Conservation (phyloP, 2,797 vertebrate species). For the Urocyon cinereoargenteus region DNA sequence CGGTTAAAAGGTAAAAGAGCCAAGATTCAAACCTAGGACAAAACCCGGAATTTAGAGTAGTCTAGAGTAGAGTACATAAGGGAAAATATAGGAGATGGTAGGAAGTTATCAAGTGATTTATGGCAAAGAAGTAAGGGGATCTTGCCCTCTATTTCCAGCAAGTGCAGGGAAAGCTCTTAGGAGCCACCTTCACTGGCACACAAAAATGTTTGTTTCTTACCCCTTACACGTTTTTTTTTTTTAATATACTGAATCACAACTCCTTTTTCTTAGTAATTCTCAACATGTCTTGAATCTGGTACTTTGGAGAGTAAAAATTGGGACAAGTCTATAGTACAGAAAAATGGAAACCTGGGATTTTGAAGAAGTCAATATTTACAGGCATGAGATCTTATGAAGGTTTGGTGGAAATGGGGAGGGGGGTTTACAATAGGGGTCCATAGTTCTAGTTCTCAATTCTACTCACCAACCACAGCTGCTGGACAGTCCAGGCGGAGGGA, state of each 20-base stretch:
- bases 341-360: conserved; percentile 40
- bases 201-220: conserved; percentile 40
- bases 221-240: not conserved
- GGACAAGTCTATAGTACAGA: not conserved
- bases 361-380: conserved; percentile 36
- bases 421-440: not conserved
- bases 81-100: not conserved
- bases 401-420: not conserved
- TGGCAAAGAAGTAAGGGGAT: conserved; percentile 4
- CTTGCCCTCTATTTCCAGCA: not conserved
- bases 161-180: conserved; percentile 14
- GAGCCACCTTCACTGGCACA: conserved; percentile 35
- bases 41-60: not conserved
- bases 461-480: conserved; percentile 91
- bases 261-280: conserved; percentile 53
- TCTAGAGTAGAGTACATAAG: not conserved
- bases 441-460: not conserved
- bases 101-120: not conserved
- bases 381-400: not conserved
- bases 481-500: conserved; percentile 87
- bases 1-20: conserved; percentile 29
- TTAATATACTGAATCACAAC: not conserved
- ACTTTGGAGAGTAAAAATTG: conserved; percentile 41
- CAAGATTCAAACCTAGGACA: conserved; percentile 65
- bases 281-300: conserved; percentile 1